phyloP scores from a whole-genome alignment of 2,113 vertebrate genomes.

The Micromys minutus region DNA sequence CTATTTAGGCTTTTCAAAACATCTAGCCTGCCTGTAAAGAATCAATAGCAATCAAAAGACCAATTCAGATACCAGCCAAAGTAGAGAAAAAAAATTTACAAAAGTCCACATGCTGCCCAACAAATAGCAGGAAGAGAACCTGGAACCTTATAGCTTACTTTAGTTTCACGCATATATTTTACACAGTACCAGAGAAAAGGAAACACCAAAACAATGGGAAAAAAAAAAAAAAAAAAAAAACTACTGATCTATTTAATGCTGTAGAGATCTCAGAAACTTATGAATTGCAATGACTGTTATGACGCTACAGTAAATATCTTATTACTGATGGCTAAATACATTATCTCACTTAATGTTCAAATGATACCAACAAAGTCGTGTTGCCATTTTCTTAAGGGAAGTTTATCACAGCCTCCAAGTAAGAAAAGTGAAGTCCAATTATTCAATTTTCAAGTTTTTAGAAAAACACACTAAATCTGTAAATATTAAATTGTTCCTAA shows the following conservation, averaged over 20 bases:
- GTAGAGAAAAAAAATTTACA: background rate
- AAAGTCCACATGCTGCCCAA: background rate
- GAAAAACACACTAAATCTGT: background rate
- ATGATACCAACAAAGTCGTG: background rate
- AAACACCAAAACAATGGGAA: background rate
- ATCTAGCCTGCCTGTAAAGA: background rate
- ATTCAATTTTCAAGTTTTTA: background rate
- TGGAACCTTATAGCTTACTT: background rate
- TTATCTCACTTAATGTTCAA: background rate
- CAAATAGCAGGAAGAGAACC: background rate
- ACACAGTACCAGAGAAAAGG: background rate
- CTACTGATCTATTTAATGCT: background rate
- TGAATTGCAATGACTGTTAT: background rate
- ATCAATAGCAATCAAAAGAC: background rate
- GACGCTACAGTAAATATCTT: background rate
- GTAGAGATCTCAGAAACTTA: background rate
- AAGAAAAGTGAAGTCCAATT: background rate
- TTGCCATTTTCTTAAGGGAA: background rate
- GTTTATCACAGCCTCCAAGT: background rate
- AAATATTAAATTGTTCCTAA: background rate
- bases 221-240: slow-evolving; percentile 35
- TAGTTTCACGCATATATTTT: background rate
- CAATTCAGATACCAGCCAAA: background rate
- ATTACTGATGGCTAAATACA: background rate
- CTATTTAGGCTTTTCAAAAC: background rate